A percentile compares a stretch with the other conserved stretches of the same genome.
phyloP scores from a whole-genome alignment of 2,113 vertebrate species.

The Pteruthius melanotis region DNA sequence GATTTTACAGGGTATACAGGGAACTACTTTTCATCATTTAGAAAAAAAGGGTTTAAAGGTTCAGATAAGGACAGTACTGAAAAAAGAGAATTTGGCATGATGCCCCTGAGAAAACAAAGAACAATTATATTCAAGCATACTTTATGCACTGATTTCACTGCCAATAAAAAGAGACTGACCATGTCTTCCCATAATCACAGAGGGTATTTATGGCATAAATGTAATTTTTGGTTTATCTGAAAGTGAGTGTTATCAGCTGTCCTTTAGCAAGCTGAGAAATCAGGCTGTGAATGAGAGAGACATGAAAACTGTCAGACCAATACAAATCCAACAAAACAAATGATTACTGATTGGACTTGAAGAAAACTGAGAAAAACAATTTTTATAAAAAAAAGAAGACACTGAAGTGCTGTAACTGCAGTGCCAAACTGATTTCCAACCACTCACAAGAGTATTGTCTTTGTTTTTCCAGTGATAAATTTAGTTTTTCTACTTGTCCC shows the following conservation, averaged over 20 bases:
- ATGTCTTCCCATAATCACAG: constrained; percentile 36
- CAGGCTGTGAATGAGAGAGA: constrained; percentile 27
- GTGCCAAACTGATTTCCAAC: constrained; percentile 31
- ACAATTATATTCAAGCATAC: constrained; percentile 14
- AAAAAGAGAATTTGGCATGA: constrained; percentile 57
- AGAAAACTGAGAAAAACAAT: constrained; percentile 55
- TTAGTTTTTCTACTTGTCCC: neutral
- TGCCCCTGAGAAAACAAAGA: constrained; percentile 39
- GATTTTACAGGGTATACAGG: neutral
- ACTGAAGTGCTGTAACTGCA: neutral
- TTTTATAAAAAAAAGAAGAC: constrained; percentile 5
- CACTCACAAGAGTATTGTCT: neutral
- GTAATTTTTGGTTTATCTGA: constrained; percentile 37
- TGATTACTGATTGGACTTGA: constrained; percentile 45
- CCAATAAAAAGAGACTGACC: constrained; percentile 59
- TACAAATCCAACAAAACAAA: constrained; percentile 8
- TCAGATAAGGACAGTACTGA: constrained; percentile 59
- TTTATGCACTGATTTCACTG: constrained; percentile 55
- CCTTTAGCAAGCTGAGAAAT: constrained; percentile 47
- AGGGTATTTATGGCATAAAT: constrained; percentile 33
- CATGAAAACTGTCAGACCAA: constrained; percentile 25
- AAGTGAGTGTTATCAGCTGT: constrained; percentile 49
- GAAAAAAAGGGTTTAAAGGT: constrained; percentile 48
- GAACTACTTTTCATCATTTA: constrained; percentile 1
- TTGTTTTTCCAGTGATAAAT: constrained; percentile 11